Base-by-base conservation (phyloP, 2,113 vertebrate species). In the Chlorodrepanis virens region DNA sequence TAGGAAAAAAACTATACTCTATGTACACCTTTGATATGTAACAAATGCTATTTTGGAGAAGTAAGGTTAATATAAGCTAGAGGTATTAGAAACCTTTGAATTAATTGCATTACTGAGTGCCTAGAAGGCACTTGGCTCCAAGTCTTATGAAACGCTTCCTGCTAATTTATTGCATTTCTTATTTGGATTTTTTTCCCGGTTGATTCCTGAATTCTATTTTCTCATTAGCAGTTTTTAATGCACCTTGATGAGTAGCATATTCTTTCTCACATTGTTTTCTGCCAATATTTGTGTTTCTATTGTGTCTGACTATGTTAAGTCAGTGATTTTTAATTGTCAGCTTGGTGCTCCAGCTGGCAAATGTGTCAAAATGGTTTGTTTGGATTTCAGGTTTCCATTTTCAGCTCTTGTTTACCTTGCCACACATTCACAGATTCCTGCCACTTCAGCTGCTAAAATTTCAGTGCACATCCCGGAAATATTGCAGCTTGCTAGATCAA, bases 341-440 rank as follows among this genome's bases (percentile, higher is more conserved):
- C 22, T 87, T 87, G 68, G 74, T 68, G n/a, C 6, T 96, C 72
- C 86, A 93, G 80, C 54, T 93, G 56, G 72, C 44, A 71, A 86
- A 92, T 49, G 4, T 75, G 27, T 83, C 25, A 15, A 74, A 94
- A 91, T 53, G 11, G 6, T 74, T 94, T 77, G 35, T 89, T 52
- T 90, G 64, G 33, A 78, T 94, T 95, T 75, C 80, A 94, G 29
- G 47, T 81, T 95, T 94, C 72, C 44, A 49, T 95, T 95, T 70
- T 87, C 93, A 89, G 22, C 35, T 88, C 42, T 50, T 93, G 45
- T 90, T 94, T 96, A 83, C 44, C 52, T 92, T 89, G 42, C 56
- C 35, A 59, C 47, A 9, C 60, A 90, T 39, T 92, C 76, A 78
- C 71, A 92, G 64, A 42, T 70, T 86, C 24, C 29, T 81, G 15